Evolutionary conservation across 2,113 vertebrate species (phyloP).

Genomic region (Cricetomys ansorgei): DNA sequence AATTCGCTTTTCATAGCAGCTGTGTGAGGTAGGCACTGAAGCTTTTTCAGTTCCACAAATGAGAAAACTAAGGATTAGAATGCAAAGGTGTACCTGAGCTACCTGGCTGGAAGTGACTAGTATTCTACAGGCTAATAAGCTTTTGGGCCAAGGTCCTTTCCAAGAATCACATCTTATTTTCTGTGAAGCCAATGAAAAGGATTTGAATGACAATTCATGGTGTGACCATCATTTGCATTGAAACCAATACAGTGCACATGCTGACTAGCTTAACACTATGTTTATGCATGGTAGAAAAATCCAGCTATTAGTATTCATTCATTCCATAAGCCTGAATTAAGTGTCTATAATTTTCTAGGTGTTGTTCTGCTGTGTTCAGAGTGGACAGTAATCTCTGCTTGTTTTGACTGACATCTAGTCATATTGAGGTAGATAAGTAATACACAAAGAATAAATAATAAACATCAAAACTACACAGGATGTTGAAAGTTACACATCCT

Average conservation of each 20-base stretch:
- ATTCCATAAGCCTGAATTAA: not conserved
- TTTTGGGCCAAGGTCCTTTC: not conserved
- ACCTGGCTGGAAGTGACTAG: not conserved
- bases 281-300: not conserved
- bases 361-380: not conserved
- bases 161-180: not conserved
- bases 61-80: not conserved
- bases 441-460: not conserved
- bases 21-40: not conserved
- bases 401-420: not conserved
- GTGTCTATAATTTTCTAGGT: not conserved
- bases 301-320: not conserved
- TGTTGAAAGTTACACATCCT: not conserved
- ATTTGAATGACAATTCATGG: not conserved
- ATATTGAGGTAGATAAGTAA: not conserved
- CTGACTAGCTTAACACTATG: not conserved
- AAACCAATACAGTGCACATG: no score
- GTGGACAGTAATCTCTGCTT: not conserved
- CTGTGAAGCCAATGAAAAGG: not conserved
- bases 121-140: not conserved
- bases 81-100: not conserved
- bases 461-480: not conserved
- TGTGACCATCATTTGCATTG: not conserved
- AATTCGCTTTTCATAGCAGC: not conserved
- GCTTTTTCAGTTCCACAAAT: not conserved